Conservation (phyloP, 2,113 vertebrate genomes). For the Grammomys surdaster region DNA sequence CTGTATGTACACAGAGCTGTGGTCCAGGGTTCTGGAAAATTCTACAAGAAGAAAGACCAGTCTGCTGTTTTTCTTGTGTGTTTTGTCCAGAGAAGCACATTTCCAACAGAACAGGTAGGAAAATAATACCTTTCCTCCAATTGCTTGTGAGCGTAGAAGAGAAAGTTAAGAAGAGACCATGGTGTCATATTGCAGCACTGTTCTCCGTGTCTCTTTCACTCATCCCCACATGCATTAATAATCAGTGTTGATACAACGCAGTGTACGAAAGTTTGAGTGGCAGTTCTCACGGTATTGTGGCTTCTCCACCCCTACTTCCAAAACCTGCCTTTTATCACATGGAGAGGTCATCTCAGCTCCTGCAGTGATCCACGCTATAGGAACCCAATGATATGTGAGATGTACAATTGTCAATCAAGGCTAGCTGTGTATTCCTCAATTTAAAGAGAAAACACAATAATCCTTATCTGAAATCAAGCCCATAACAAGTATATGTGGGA, state of each 20-base stretch:
- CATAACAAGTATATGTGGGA: background rate
- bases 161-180: background rate
- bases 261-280: background rate
- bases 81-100: background rate
- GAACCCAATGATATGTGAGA: background rate
- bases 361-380: background rate
- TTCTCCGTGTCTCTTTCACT: no score
- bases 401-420: background rate
- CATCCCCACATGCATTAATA: background rate
- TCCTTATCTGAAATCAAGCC: background rate
- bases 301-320: no score
- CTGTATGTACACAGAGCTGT: background rate
- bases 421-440: background rate
- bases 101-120: background rate
- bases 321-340: background rate
- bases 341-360: background rate
- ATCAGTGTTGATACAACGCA: background rate
- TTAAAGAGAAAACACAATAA: background rate
- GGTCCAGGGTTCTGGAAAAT: background rate
- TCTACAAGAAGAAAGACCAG: background rate
- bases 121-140: background rate
- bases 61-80: background rate
- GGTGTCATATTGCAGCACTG: background rate
- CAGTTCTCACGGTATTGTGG: background rate
- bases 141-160: background rate